A percentile compares a stretch with the other conserved stretches of the same genome.
Conservation (phyloP, 2,113 vertebrate species). For the Centropus bengalensis region DNA sequence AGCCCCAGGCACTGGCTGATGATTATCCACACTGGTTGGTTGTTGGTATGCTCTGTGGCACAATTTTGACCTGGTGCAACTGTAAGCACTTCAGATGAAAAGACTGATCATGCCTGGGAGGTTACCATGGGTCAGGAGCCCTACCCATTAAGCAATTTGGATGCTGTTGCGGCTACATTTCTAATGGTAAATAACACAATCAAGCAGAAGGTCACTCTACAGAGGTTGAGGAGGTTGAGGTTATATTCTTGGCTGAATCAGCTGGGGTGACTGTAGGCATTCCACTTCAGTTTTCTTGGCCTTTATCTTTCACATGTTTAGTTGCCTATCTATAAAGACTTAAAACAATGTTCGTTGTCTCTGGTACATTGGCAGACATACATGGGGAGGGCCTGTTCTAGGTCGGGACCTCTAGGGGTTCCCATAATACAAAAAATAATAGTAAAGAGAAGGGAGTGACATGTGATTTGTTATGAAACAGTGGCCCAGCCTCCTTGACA, state of each 20-base stretch:
- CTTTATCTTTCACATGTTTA: not conserved
- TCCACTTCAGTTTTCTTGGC: not conserved
- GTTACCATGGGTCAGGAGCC: not conserved
- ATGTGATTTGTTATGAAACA: not conserved
- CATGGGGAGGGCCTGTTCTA: not conserved
- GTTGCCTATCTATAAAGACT: not conserved
- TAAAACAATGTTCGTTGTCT: not conserved
- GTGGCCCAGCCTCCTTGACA: not conserved
- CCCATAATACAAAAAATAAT: slow-evolving; percentile 32
- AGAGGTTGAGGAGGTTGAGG: not conserved
- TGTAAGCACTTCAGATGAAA: not conserved
- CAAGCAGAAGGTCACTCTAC: not conserved
- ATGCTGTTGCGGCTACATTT: not conserved
- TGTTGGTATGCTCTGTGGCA: not conserved
- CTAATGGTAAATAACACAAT: not conserved
- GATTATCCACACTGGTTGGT: not conserved
- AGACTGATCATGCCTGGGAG: not conserved
- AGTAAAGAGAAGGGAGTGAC: not conserved
- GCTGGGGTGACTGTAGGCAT: not conserved
- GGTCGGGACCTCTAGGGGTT: slow-evolving; percentile 41
- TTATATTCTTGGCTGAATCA: not conserved
- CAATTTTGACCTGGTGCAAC: not conserved
- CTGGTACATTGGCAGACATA: not conserved
- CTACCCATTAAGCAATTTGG: not conserved
- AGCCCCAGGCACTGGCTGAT: not conserved